Evolutionary conservation across 2,797 vertebrate genomes (phyloP).

Genomic region (Columba guinea): DNA sequence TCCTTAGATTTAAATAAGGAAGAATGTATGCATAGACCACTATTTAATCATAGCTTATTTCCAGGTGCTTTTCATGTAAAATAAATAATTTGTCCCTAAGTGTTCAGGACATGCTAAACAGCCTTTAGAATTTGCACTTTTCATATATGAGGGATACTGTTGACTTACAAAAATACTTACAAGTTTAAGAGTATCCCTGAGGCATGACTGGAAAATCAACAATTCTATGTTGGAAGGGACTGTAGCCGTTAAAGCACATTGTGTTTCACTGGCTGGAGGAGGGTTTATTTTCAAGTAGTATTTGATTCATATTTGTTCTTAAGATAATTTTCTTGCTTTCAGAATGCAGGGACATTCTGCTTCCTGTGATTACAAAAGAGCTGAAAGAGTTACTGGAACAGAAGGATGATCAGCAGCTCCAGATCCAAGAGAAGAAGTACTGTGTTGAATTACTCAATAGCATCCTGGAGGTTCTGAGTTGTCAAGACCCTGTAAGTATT

Average conservation of each 20-base stretch:
- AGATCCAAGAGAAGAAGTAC: conserved; percentile 78
- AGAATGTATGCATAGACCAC: not conserved
- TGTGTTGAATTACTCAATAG: conserved; percentile 93
- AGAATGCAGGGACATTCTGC: conserved; percentile 94
- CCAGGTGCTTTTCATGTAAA: not conserved
- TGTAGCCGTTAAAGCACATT: not conserved
- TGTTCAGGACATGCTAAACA: not conserved
- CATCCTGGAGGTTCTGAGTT: conserved; percentile 94
- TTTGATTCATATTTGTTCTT: not conserved
- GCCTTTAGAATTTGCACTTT: not conserved
- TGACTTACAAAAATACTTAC: not conserved
- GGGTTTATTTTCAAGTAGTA: not conserved
- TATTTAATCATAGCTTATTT: not conserved
- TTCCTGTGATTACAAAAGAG: conserved; percentile 95
- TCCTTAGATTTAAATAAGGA: not conserved
- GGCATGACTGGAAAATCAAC: not conserved
- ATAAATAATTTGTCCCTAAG: not conserved
- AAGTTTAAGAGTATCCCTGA: not conserved
- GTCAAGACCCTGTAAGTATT: conserved; percentile 86
- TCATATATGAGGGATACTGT: not conserved
- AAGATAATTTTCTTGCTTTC: conserved; percentile 34
- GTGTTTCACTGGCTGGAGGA: not conserved
- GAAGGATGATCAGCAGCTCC: conserved; percentile 67
- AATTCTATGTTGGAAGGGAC: fast-evolving
- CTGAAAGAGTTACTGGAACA: conserved; percentile 84